phyloP scores from a whole-genome alignment of 2,888 invertebrate genomes.

The Zygogramma bicolorata region DNA sequence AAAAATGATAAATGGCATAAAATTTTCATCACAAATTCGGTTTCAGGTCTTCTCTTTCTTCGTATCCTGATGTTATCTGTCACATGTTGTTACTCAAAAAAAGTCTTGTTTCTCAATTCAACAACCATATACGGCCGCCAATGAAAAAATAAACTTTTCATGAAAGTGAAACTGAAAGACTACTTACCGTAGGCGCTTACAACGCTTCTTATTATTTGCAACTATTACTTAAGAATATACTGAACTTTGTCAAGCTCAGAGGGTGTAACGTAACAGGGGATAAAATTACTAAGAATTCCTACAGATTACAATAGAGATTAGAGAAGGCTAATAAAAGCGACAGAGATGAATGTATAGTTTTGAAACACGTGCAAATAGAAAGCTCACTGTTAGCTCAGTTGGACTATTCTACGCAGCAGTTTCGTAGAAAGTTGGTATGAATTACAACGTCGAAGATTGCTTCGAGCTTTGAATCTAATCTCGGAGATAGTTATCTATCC shows the following conservation, averaged over 20 bases:
- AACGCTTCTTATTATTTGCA: neutral
- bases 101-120: no score
- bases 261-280: slow-evolving; percentile 22
- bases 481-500: neutral
- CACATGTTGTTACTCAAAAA: no score
- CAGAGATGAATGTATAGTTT: slow-evolving; percentile 19
- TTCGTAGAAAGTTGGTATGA: slow-evolving; percentile 10
- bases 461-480: neutral
- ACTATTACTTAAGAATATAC: neutral
- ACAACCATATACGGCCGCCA: no score
- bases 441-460: neutral
- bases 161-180: neutral
- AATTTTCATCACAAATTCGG: no score
- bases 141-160: neutral
- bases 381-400: slow-evolving; percentile 8
- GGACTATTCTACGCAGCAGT: neutral
- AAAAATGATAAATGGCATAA: no score
- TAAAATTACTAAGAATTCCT: slow-evolving; percentile 23
- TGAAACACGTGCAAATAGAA: slow-evolving; percentile 35
- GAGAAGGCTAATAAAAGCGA: slow-evolving; percentile 23
- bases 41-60: no score
- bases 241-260: slow-evolving; percentile 10
- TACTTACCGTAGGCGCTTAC: neutral
- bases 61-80: no score
- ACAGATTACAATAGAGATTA: slow-evolving; percentile 25